Evolutionary conservation across 2,797 vertebrate species (phyloP).

Genomic region (Gastrophryne carolinensis): DNA sequence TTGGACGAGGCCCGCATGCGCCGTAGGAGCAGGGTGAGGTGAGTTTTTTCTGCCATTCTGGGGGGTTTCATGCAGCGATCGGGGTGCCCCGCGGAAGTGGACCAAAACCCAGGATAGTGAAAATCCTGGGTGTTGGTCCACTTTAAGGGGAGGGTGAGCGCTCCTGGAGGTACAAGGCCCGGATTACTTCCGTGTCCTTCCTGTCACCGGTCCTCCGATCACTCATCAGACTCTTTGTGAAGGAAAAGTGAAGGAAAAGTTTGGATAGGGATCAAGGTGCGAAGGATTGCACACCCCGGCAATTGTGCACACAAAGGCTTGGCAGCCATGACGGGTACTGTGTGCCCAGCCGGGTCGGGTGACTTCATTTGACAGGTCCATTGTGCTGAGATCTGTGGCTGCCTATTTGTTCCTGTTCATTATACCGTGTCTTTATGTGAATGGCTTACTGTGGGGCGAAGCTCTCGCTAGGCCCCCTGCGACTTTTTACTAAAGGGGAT

Average conservation of each 20-base stretch:
- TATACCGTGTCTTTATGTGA: no score
- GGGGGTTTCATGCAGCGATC: no score
- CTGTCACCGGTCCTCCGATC: neutral
- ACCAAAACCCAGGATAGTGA: no score
- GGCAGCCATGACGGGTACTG: neutral
- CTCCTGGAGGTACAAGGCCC: neutral
- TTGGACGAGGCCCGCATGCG: no score
- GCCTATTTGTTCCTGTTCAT: neutral
- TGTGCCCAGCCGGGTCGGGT: neutral
- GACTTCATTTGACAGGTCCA: neutral
- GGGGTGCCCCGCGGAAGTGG: no score
- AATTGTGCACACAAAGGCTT: neutral
- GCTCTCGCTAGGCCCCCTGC: no score
- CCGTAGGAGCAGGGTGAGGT: no score
- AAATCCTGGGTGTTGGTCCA: no score
- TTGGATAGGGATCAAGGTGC: neutral
- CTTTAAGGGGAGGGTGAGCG: neutral
- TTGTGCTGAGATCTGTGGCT: neutral
- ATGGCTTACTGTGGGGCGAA: no score
- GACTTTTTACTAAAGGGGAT: no score
- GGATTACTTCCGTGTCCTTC: neutral
- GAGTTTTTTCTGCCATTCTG: no score
- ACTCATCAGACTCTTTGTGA: neutral
- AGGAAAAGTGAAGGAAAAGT: neutral
- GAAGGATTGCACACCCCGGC: neutral